phyloP scores from a whole-genome alignment of 1,140 invertebrate genomes.

The Camponotus pennsylvanicus region DNA sequence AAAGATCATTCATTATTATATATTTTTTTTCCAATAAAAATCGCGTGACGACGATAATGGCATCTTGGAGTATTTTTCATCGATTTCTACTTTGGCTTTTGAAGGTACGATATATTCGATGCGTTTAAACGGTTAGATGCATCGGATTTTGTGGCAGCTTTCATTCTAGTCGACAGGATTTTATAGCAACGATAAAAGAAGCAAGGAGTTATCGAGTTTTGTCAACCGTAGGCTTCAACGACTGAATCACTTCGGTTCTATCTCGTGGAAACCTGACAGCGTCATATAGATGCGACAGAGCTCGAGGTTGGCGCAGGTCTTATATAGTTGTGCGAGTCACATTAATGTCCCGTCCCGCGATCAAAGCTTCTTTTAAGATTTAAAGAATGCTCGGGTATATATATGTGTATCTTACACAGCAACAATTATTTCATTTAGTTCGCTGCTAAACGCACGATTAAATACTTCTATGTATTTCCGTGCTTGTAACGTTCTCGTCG shows the following conservation, averaged over 20 bases:
- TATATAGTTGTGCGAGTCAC: background rate
- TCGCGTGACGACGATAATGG: background rate
- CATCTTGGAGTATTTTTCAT: constrained; percentile 1
- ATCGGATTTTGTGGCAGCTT: background rate
- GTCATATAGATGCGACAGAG: background rate
- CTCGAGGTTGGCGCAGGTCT: background rate
- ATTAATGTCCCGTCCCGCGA: background rate
- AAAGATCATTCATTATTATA: background rate
- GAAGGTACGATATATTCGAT: background rate
- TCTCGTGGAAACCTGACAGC: constrained; percentile 5
- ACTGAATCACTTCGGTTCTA: constrained; percentile 17
- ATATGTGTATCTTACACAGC: background rate
- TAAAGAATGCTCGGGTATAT: background rate
- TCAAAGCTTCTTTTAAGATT: background rate
- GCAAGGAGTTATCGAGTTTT: constrained; percentile 10
- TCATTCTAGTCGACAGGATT: background rate
- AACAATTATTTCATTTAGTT: too few relatives aligned
- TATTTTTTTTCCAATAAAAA: background rate
- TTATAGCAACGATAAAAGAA: constrained; percentile 2
- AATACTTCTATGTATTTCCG: too few relatives aligned
- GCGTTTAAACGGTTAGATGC: constrained; percentile 24
- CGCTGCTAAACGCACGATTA: too few relatives aligned
- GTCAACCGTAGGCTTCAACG: background rate
- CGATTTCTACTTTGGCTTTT: background rate
- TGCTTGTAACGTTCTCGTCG: background rate